Evolutionary conservation across 2,797 vertebrate genomes (phyloP), one percentile per base, ranked within the genome.

Genomic region (Pachyuromys duprasi): DNA sequence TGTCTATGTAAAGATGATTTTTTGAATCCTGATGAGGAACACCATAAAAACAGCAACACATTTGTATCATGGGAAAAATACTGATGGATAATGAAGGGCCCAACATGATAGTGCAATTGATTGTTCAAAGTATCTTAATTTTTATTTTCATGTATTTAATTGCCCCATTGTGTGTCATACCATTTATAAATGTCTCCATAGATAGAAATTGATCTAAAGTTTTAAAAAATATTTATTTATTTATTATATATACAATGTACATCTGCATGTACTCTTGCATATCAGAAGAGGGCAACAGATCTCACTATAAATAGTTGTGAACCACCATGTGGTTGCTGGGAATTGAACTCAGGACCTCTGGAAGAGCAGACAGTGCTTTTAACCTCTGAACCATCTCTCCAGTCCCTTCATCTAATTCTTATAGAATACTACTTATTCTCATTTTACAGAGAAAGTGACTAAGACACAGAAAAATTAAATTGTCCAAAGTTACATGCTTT

Each of bases 11-110:
- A 88, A 93, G 78, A 78, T 65, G 12, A 84, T n/a, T n/a, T 75
- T 91, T 91, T 78, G 65, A 83, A 86, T 86, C 82, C 24, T 45
- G 36, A 36, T 11, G 14, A 65, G 11, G 18, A 80, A 95, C 90
- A 70, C n/a, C 11, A 90, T 62, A 90, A 96, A 95, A 96, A 92
- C 39, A 86, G 39, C n/a, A 57, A 42, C 89, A 81, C 5, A 20
- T 65, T 93, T 24, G 20, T 67, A 57, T 4, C 49, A 42, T 80
- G 36, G 28, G 69, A 49, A 92, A 93, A 96, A 69, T 67, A 20
- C 33, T 60, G 76, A 26, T 26, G 84, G 70, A 90, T 15, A 81
- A n/a, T 79, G 53, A 86, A 31, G 72, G 76, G 55, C 33, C 28
- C 53, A 72, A 96, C 70, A 80, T 70, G 22, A 89, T 86, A 39